phyloP scores from a whole-genome alignment of 2,797 vertebrate genomes.

The Momotus momota region DNA sequence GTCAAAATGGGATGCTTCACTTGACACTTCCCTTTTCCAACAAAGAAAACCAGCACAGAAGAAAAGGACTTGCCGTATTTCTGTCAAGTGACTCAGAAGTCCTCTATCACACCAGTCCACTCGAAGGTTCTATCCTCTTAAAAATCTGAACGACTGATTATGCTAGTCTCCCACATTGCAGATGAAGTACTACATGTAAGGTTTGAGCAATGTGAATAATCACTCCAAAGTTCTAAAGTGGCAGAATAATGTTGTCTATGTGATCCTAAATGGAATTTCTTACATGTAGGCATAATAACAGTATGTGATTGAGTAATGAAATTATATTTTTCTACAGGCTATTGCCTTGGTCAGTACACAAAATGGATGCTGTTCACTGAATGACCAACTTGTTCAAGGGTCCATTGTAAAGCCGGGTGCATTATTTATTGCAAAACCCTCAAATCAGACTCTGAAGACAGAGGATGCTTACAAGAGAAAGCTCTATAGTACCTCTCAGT shows the following conservation, averaged over 20 bases:
- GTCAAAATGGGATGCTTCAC: not conserved
- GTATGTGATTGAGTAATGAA: not conserved
- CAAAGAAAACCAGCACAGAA: not conserved
- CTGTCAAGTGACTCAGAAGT: not conserved
- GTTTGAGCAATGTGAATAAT: not conserved
- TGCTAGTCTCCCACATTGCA: too few relatives aligned
- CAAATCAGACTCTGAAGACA: not conserved
- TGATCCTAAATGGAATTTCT: not conserved
- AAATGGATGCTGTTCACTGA: not conserved
- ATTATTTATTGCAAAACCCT: not conserved
- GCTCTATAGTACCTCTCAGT: not conserved
- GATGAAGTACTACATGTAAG: not conserved
- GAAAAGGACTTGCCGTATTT: not conserved
- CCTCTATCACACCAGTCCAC: not conserved
- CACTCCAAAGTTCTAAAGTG: not conserved
- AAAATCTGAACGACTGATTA: not conserved
- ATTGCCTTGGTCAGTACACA: not conserved
- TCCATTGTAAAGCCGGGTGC: not conserved
- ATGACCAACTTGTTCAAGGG: not conserved
- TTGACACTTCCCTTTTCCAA: not conserved
- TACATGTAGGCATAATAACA: fast-evolving
- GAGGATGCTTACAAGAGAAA: not conserved
- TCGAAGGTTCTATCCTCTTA: not conserved
- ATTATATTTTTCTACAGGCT: not conserved
- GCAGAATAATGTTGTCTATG: not conserved